Evolutionary conservation across 2,797 vertebrate species (phyloP), one percentile per base, ranked within the genome.

Genomic region (Alosa sapidissima): DNA sequence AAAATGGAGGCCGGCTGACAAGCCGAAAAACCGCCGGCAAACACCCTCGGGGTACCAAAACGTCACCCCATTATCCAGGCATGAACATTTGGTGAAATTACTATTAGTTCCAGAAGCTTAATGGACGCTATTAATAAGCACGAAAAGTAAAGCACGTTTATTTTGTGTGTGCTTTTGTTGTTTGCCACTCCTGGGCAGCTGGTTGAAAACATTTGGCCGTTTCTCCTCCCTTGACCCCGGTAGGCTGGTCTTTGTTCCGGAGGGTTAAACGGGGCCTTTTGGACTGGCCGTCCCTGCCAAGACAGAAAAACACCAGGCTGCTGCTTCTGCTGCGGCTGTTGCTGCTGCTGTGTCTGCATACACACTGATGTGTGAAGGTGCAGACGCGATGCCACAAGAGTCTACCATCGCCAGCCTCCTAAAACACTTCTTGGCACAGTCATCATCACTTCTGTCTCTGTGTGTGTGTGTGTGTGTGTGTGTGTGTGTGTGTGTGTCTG

Each of bases 91-190:
- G 13, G 11, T 36, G 16, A 75, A 75, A 75, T 75, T 75, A 75
- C 68, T 75, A 75, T 75, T 75, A 75, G 68, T 75, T 75, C 68
- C 68, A 45, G 68, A 75, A 45, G 68, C 68, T 75, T 75, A 75
- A 72, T 41, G 28, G 11, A 19, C 14, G 33, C 33, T 33, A 75
- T 41, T 75, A 75, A 75, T 75, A 75, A 41, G 68, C 16, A 41
- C 14, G 14, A 6, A 41, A 41, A 41, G 36, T 41, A 41, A 72
- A 72, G 65, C 16, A 11, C 5, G 65, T 72, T 11, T 5, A 72
- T 28, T 28, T 21, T 21, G 9, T 16, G 65, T 13, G 3, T 14
- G 8, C 10, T 45, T 16, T 75, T 75, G 28, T 11, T 28, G n/a
- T 75, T 41, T 41, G 68, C 16, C 36, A 41, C 5, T 45, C 68